Conservation (phyloP, 53 echinoderm and acorn worm genomes). For the Echinarachnius parma region DNA sequence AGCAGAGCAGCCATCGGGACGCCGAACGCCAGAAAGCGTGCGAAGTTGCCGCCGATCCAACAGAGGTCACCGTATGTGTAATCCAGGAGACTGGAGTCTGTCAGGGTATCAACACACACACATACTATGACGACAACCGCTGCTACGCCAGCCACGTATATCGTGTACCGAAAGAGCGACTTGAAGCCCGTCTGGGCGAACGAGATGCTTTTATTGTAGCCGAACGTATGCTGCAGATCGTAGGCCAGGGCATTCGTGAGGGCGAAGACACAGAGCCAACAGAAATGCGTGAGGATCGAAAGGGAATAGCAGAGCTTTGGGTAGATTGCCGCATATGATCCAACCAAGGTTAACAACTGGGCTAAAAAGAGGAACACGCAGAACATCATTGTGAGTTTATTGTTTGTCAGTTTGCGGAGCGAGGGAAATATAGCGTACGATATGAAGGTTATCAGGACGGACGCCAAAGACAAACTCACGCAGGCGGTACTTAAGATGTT, state of each 20-base stretch:
- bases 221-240: conserved; percentile 24
- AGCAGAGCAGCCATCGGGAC: conserved; percentile 23
- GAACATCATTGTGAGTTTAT: conserved; percentile 21
- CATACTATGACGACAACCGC: conserved; percentile 16
- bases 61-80: conserved; percentile 9
- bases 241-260: conserved; percentile 16
- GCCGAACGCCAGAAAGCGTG: conserved; percentile 10
- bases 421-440: conserved; percentile 24
- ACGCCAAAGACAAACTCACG: conserved; percentile 8
- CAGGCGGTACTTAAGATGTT: conserved; percentile 22
- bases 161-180: not conserved
- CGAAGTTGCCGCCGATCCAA: conserved; percentile 23
- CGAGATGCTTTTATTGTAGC: conserved; percentile 5
- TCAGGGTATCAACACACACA: not conserved
- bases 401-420: conserved; percentile 19
- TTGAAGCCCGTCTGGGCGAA: conserved; percentile 28
- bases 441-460: not conserved
- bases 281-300: conserved; percentile 16
- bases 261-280: conserved; percentile 22
- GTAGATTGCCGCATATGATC: conserved; percentile 4
- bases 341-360: conserved; percentile 9
- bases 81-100: not conserved
- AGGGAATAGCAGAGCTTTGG: conserved; percentile 16
- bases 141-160: conserved; percentile 1
- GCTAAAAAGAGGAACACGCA: conserved; percentile 5